Evolutionary conservation across 2,888 invertebrate species (phyloP).

Genomic region (Amphipoea lucens): DNA sequence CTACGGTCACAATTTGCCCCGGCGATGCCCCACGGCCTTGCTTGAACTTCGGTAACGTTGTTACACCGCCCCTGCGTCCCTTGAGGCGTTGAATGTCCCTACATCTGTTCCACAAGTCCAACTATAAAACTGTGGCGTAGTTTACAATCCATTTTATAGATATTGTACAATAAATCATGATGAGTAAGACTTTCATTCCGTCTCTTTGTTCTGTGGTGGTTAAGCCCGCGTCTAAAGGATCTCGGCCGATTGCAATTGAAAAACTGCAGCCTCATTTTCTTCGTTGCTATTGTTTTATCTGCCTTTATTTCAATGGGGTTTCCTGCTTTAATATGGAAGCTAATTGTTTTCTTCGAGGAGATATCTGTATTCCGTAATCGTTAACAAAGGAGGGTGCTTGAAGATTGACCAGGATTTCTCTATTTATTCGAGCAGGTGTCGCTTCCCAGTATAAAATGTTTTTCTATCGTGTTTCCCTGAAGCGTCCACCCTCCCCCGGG

Average conservation of each 20-base stretch:
- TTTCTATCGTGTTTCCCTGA: slow-evolving; percentile 81
- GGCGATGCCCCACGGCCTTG: slow-evolving; percentile 84
- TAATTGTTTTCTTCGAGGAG: slow-evolving; percentile 72
- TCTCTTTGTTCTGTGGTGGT: slow-evolving; percentile 76
- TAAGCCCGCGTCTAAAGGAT: slow-evolving; percentile 70
- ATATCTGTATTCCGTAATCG: slow-evolving; percentile 70
- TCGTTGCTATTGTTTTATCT: slow-evolving; percentile 73
- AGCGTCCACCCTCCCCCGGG: slow-evolving; percentile 78
- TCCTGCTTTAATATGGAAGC: slow-evolving; percentile 74
- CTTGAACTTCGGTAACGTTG: slow-evolving; percentile 87
- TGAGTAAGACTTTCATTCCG: slow-evolving; percentile 75
- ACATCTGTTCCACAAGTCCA: slow-evolving; percentile 85
- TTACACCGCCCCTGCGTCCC: slow-evolving; percentile 86
- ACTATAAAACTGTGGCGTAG: slow-evolving; percentile 83
- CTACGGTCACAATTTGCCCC: slow-evolving; percentile 85
- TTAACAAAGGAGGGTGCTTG: slow-evolving; percentile 66
- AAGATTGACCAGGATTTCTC: slow-evolving; percentile 76
- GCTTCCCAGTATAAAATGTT: slow-evolving; percentile 85
- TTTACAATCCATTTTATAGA: slow-evolving; percentile 85
- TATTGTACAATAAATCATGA: slow-evolving; percentile 83
- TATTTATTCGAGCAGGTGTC: slow-evolving; percentile 82
- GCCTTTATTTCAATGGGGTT: slow-evolving; percentile 71
- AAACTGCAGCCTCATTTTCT: slow-evolving; percentile 80
- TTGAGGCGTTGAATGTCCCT: slow-evolving; percentile 83
- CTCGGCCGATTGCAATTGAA: slow-evolving; percentile 77